Evolutionary conservation across 1,140 invertebrate genomes (phyloP).

Genomic region (Drosophila sturtevanti): DNA sequence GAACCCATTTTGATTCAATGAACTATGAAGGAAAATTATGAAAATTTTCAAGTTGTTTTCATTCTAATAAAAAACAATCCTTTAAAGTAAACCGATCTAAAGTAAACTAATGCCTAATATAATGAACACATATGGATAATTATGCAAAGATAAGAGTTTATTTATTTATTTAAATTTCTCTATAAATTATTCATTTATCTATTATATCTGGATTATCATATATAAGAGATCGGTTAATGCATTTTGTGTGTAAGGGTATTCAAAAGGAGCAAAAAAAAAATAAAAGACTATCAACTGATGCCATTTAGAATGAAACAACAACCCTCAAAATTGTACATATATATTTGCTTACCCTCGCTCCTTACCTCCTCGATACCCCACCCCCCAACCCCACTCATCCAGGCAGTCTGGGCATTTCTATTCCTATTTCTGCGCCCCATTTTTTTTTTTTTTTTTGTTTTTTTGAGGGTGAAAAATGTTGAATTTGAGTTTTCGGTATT

Average conservation of each 20-base stretch:
- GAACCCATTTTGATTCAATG: too few relatives aligned
- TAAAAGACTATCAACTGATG: constrained; percentile 34
- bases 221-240: constrained; percentile 17
- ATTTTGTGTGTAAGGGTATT: constrained; percentile 7
- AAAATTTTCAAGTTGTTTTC: too few relatives aligned
- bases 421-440: neutral
- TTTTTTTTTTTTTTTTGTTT: neutral
- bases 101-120: too few relatives aligned
- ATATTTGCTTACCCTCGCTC: constrained; percentile 6
- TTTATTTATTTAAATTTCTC: neutral
- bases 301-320: constrained; percentile 41
- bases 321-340: constrained; percentile 14
- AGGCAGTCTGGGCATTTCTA: neutral
- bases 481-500: constrained; percentile 48
- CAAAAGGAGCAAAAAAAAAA: neutral
- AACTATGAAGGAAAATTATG: too few relatives aligned
- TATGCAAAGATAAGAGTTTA: too few relatives aligned
- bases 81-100: too few relatives aligned
- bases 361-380: constrained; percentile 8
- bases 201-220: constrained; percentile 36
- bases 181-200: neutral
- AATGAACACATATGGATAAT: too few relatives aligned
- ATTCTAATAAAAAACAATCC: too few relatives aligned
- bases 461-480: neutral
- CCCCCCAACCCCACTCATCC: neutral